Evolutionary conservation across 2,797 vertebrate genomes (phyloP).

Genomic region (Tragopan temminckii): DNA sequence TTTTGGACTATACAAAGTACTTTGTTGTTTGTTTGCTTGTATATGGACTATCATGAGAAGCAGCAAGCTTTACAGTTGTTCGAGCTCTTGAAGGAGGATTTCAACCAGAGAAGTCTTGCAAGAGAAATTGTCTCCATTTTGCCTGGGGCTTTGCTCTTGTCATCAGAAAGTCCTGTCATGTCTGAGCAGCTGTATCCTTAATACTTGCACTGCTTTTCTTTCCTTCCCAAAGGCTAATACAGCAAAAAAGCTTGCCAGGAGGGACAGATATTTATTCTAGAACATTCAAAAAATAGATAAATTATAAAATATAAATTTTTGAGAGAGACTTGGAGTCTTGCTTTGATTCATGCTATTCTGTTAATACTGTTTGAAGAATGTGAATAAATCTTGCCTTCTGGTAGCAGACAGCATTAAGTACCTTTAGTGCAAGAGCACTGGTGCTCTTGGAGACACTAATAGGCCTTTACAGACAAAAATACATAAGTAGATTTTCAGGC

Average conservation of each 20-base stretch:
- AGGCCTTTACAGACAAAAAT: neutral
- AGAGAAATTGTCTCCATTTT: neutral
- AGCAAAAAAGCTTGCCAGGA: neutral
- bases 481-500: neutral
- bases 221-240: neutral
- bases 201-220: neutral
- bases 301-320: neutral
- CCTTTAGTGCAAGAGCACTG: neutral
- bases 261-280: neutral
- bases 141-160: neutral
- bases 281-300: neutral
- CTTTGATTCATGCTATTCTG: neutral
- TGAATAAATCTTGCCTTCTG: neutral
- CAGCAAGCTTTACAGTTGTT: neutral
- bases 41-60: neutral
- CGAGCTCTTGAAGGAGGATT: neutral
- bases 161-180: neutral
- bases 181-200: neutral
- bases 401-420: neutral
- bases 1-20: neutral
- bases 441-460: neutral
- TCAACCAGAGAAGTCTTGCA: neutral
- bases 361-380: neutral
- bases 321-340: neutral
- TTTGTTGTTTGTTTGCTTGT: neutral